Evolutionary conservation across 2,113 vertebrate genomes (phyloP).

Genomic region (Isichthys henryi): DNA sequence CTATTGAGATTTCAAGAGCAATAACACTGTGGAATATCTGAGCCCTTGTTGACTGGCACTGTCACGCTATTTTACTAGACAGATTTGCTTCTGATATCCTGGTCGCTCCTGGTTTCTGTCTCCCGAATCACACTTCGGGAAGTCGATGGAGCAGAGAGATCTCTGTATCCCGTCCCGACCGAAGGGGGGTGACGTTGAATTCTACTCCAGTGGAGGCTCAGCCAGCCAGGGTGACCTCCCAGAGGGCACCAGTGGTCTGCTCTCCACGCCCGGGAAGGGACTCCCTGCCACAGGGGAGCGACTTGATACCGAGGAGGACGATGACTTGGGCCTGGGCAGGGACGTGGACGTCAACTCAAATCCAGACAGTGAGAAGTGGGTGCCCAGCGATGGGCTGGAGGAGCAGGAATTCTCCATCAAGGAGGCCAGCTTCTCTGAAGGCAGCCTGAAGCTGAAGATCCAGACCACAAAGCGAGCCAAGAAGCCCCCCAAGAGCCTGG

Average conservation of each 20-base stretch:
- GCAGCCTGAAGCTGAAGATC: constrained; percentile 96
- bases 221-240: constrained; percentile 34
- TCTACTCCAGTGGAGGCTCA: constrained; percentile 50
- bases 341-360: constrained; percentile 83
- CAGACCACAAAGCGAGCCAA: constrained; percentile 97
- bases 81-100: constrained; percentile 23
- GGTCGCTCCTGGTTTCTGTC: constrained; percentile 2
- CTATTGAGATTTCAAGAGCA: constrained; percentile 35
- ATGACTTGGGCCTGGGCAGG: constrained; percentile 71
- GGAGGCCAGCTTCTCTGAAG: constrained; percentile 94
- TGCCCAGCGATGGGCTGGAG: constrained; percentile 75
- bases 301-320: constrained; percentile 72
- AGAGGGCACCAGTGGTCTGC: constrained; percentile 29
- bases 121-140: constrained; percentile 39
- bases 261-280: constrained; percentile 56
- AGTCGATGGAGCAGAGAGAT: constrained; percentile 91
- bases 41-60: constrained; percentile 27
- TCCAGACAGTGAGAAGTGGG: constrained; percentile 80
- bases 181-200: constrained; percentile 76
- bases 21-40: constrained; percentile 27
- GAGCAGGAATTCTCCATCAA: constrained; percentile 99
- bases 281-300: constrained; percentile 59
- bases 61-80: constrained; percentile 20
- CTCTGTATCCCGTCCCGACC: constrained; percentile 71
- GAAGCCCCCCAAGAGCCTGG: constrained; percentile 94